Evolutionary conservation across 2,888 invertebrate genomes (phyloP), one percentile per base, ranked within the genome.

Genomic region (Anthophora plumipes): DNA sequence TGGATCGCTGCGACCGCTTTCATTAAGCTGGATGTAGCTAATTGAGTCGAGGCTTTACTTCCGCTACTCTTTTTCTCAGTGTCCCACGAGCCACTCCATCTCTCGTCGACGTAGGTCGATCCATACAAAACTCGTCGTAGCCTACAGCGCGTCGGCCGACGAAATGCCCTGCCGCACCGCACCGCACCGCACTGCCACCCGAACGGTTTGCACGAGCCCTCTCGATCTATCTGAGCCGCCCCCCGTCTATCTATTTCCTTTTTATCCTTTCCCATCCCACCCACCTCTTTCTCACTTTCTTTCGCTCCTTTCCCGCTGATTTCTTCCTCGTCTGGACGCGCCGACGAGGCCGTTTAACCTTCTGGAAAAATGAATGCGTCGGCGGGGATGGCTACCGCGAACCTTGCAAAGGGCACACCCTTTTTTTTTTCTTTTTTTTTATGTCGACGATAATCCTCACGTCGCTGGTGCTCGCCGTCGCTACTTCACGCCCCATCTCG

Each of bases 1-100:
- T 90, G 85, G 88, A 87, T 86, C 83, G 82, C 84, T 75, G 82
- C 83, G 81, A 84, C 85, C 89, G 86, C 86, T 89, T 88, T 89
- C 88, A 89, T 90, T 89, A 89, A 88, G 85, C 89, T 88, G 84
- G 85, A 88, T 87, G 85, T 86, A 86, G 89, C 89, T 90, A 89
- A 89, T 89, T 89, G 90, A 88, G 83, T 88, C 83, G 85, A 84
- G 89, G 85, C 83, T 88, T 88, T 82, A 75, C 80, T 77, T 74
- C 72, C 83, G 84, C 74, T 84, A 83, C 73, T 74, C 59, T 73
- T 66, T 74, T 80, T 82, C 50, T 39, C 67, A 66, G 60, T n/a
- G 55, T 20, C 63, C 64, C 43, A 17, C 17, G 61, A 31, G 31
- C 67, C 68, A 22, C 50, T 54, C 54, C 61, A 63, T 70, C 72